Evolutionary conservation across 2,797 vertebrate genomes (phyloP).

Genomic region (Phataginus tetradactyla): DNA sequence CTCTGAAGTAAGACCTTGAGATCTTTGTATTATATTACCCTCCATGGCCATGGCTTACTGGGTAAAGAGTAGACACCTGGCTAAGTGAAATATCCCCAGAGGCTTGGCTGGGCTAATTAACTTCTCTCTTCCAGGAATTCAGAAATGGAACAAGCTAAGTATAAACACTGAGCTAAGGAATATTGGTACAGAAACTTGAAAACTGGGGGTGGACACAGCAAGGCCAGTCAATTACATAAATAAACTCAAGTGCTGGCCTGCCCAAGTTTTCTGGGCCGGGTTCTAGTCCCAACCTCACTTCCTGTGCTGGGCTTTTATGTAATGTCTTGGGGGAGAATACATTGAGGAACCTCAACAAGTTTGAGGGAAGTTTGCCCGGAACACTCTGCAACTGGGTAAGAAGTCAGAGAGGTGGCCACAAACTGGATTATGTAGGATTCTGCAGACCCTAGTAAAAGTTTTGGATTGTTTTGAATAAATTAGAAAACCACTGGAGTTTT

Average conservation of each 20-base stretch:
- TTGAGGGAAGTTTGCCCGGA: neutral
- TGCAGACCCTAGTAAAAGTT: neutral
- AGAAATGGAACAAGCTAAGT: neutral
- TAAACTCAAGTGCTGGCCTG: neutral
- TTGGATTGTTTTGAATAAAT: neutral
- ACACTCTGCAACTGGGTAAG: neutral
- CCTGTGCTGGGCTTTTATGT: neutral
- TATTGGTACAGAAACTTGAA: neutral
- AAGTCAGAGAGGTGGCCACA: neutral
- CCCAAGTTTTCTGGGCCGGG: neutral
- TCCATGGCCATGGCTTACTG: neutral
- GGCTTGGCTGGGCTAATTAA: neutral
- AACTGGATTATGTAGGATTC: neutral
- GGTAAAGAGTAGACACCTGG: neutral
- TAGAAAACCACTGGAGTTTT: neutral
- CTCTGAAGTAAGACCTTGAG: neutral
- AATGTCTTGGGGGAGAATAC: neutral
- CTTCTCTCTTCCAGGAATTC: neutral
- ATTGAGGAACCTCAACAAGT: neutral
- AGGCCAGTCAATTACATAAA: neutral
- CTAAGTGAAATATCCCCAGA: neutral
- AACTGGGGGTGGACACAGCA: neutral
- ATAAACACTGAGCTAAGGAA: neutral
- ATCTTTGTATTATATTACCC: neutral
- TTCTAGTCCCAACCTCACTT: neutral